Percentiles rank a stretch among this genome's conserved stretches.
Evolutionary conservation across 2,888 invertebrate genomes (phyloP).

Genomic region (Nephrotoma appendiculata): DNA sequence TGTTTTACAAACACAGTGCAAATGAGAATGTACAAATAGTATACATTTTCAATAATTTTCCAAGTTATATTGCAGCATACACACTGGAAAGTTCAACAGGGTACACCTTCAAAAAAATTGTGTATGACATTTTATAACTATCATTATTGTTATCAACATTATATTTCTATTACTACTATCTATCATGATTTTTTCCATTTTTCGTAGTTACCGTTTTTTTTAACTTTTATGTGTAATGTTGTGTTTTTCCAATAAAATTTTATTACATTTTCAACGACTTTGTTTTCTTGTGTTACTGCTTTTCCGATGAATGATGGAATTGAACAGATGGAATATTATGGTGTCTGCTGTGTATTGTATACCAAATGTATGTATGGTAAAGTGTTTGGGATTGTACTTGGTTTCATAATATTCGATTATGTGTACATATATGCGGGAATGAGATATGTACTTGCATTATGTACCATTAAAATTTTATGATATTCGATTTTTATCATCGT

Average conservation of each 20-base stretch:
- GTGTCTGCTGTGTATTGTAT: neutral
- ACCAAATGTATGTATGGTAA: neutral
- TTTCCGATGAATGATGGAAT: neutral
- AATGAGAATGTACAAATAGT: neutral
- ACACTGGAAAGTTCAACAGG: neutral
- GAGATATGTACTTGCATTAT: neutral
- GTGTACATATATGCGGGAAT: neutral
- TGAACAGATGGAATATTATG: neutral
- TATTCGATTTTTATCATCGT: neutral
- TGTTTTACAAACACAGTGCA: neutral
- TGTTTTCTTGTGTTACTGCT: neutral
- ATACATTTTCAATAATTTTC: neutral
- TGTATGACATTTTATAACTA: neutral
- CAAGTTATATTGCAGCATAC: neutral
- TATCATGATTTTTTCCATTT: neutral
- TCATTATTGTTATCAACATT: neutral
- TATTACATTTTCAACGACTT: neutral
- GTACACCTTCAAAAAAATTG: neutral
- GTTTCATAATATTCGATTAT: neutral
- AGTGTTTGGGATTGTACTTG: neutral
- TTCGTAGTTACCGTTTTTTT: neutral
- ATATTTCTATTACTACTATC: neutral
- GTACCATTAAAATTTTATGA: neutral
- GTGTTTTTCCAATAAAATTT: neutral
- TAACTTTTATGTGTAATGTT: neutral